These are phyloP conservation scores for Drosophila limbata DNA, from an alignment of 2,888 invertebrate species.

Conservation along the genomic window DNA sequence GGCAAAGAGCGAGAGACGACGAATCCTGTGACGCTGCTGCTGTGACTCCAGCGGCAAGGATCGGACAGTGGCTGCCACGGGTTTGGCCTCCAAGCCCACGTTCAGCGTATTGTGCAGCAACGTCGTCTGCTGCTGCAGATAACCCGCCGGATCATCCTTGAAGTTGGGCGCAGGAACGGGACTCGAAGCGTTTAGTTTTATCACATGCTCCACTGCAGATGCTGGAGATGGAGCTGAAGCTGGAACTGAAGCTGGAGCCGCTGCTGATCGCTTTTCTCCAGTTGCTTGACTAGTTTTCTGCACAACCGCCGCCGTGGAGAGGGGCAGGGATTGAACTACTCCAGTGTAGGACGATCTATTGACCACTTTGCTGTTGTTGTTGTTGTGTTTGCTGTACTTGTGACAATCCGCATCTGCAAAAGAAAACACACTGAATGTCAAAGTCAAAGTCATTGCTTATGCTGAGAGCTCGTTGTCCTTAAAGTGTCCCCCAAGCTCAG, in stretches of 20 bases:
- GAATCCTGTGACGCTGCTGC: constrained; percentile 79
- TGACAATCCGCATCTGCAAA: constrained; percentile 70
- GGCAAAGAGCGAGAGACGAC: constrained; percentile 57
- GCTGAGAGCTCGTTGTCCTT: constrained; percentile 68
- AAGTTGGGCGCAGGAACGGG: constrained; percentile 86
- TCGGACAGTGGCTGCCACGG: constrained; percentile 32
- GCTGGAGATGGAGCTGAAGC: constrained; percentile 22
- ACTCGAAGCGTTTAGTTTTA: constrained; percentile 45
- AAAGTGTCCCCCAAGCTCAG: constrained; percentile 65
- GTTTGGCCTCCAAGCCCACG: constrained; percentile 88
- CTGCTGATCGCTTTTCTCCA: constrained; percentile 25
- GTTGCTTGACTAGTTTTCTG: constrained; percentile 62
- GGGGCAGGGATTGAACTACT: constrained; percentile 24
- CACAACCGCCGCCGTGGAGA: constrained; percentile 25
- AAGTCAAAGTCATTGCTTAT: constrained; percentile 49
- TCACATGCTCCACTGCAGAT: constrained; percentile 56
- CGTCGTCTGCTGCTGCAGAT: constrained; percentile 95
- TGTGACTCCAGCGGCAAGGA: constrained; percentile 62
- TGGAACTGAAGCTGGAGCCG: constrained; percentile 19
- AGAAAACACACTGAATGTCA: constrained; percentile 41
- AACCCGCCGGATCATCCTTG: constrained; percentile 94
- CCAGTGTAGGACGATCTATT: not conserved
- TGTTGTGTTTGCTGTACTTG: constrained; percentile 66
- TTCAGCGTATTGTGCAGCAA: constrained; percentile 91
- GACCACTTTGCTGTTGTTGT: constrained; percentile 59